Evolutionary conservation across 1,140 invertebrate genomes (phyloP), one percentile per base, ranked within the genome.

Genomic region (Lerema accius): DNA sequence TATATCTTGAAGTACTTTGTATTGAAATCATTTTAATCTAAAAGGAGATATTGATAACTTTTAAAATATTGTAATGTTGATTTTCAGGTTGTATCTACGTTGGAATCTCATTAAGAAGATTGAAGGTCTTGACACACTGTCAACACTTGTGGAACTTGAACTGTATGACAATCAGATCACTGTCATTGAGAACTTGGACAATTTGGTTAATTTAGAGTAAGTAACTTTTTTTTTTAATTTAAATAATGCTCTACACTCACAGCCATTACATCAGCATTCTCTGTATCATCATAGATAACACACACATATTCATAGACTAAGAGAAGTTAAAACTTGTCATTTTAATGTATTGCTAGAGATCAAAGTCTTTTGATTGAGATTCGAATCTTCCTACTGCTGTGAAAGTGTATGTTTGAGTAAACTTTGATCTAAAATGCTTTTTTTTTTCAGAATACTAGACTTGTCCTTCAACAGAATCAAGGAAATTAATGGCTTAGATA

Each of bases 71-170:
- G 28, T 15, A 19, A 10, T 49, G n/a, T n/a, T n/a, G n/a, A n/a
- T 16, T 82, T 78, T 19, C 63, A 92, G 91, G 49, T 87, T 98
- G 26, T 98, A 95, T 80, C 92, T 99, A 15, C 94, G 98, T 42
- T 98, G 98, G 96, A 99, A 99, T 91, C 91, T 98, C 0, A 97
- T 99, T 7, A 98, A 96, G 73, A 97, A 96, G 79, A 99, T 99
- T 79, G 97, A 98, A 84, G 97, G 98, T 86, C 82, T 98, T 14
- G 82, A 94, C 59, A 94, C 92, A 0, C 84, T 98, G 4, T 93
- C 91, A 1, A 96, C 94, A 13, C 90, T 99, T 0, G 92, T 93
- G 43, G 97, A 99, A 81, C 84, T 99, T 50, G 98, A 99, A 76
- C 92, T 99, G 0, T 98, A 99, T 86, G 99, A 99, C 89, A 99